Evolutionary conservation across 2,888 invertebrate species (phyloP), one percentile per base, ranked within the genome.

Genomic region (Timandra comae): DNA sequence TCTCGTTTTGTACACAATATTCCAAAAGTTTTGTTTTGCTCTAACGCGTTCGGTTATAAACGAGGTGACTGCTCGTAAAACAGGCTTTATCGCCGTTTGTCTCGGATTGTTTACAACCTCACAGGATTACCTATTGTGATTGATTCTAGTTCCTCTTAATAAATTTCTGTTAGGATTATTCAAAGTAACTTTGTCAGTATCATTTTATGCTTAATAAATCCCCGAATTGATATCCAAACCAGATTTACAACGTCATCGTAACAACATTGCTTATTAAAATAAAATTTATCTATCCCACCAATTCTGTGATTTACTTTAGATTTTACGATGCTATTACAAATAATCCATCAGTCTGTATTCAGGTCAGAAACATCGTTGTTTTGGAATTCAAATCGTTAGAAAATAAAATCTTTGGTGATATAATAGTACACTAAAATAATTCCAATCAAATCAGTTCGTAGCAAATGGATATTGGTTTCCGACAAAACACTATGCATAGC

Each of bases 21-120:
- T n/a, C 60, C 54, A 49, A 45, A 52, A 56, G 65, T 70, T 75
- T 72, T 74, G 72, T 78, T 71, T 70, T 67, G 58, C 52, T 51
- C 51, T 54, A 54, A 62, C 55, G 54, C 61, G 55, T 63, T 59
- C 49, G 51, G 70, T 71, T 66, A 73, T 76, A 74, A 80, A 84
- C 77, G 70, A 78, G 74, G 75, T 79, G 80, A 74, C 77, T 68
- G 68, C 60, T 79, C 80, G 75, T 82, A 80, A 84, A 84, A 56
- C 60, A 59, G 51, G 53, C 64, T 74, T 73, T 75, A 73, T 70
- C 67, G 70, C 61, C 69, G 56, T 71, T 73, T 68, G 71, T 72
- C 65, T 56, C 60, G 66, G 62, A 74, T 78, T 76, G 77, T 84
- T 84, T 84, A 82, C 69, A 59, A 68, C 64, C 61, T 51, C 64